A percentile compares a stretch with the other conserved stretches of the same genome.
phyloP scores from a whole-genome alignment of 2,888 invertebrate species.

The Synergus japonicus region DNA sequence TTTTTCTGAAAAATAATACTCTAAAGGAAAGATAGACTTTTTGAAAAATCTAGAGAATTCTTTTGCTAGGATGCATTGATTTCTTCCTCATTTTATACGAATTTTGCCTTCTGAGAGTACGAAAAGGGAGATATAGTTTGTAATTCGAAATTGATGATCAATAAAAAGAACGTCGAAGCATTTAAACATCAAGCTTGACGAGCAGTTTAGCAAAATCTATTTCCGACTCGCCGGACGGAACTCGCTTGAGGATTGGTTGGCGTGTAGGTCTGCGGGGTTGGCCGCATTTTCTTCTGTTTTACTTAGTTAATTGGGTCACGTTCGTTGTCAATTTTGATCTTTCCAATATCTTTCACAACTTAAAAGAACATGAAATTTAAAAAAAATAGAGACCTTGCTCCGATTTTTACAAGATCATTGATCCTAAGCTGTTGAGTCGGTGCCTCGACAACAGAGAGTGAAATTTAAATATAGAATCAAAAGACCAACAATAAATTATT shows the following conservation, averaged over 20 bases:
- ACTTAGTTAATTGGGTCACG: slow-evolving; percentile 73
- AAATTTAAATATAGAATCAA: too few relatives aligned
- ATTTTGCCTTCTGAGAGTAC: not conserved
- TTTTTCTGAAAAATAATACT: too few relatives aligned
- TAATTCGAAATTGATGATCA: slow-evolving; percentile 10
- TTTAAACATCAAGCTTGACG: slow-evolving; percentile 58
- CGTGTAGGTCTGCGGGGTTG: slow-evolving; percentile 67
- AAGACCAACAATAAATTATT: too few relatives aligned
- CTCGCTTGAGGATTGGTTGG: slow-evolving; percentile 70
- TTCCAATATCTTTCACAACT: slow-evolving; percentile 48
- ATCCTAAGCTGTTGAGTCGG: not conserved
- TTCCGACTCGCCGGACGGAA: slow-evolving; percentile 70
- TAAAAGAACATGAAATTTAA: not conserved
- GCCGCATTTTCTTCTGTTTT: slow-evolving; percentile 75
- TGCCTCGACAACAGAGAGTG: too few relatives aligned
- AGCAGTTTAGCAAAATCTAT: slow-evolving; percentile 71
- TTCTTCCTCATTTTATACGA: not conserved
- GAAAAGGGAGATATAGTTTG: not conserved
- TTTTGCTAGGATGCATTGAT: not conserved
- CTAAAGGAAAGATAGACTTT: too few relatives aligned
- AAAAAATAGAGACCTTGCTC: not conserved
- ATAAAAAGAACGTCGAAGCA: slow-evolving; percentile 17
- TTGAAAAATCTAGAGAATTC: too few relatives aligned
- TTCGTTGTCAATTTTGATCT: slow-evolving; percentile 67
- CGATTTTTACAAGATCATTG: not conserved